Base-by-base conservation (phyloP, 1,140 invertebrate genomes). In the Drosophila gunungcola region DNA sequence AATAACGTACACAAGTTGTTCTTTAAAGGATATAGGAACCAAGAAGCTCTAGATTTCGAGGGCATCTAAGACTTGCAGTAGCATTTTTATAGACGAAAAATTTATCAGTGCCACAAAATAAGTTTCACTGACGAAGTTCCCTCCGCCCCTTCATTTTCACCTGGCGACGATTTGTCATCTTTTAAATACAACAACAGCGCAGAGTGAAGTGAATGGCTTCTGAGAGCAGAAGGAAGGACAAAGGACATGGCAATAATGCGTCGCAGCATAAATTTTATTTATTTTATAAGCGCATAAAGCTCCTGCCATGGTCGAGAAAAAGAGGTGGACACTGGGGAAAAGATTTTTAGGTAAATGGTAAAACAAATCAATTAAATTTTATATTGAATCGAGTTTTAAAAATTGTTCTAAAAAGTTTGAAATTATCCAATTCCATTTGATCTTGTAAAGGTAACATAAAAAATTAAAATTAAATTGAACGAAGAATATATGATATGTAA, bases 151-250 rank as follows among this genome's bases (percentile, higher is more conserved):
- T 56, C 25, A 56, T 74, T 63, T 45, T 52, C 77, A 78, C 77
- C 84, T 90, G 84, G 54, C 80, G 80, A 91, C 89, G 74, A 91
- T 91, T 91, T 91, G 90, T 91, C 90, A 91, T 91, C 78, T 91
- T 91, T 85, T 89, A 85, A 82, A 85, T 73, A 73, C 80, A 79
- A 79, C 69, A 88, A 69, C 54, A 63, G 51, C 13, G 64, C 32
- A 52, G 21, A 43, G 64, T 61, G 70, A 25, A 55, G 61, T 43
- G 51, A 54, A 34, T 63, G 56, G 64, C 64, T 68, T 52, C 12
- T 9, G 16, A 52, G 46, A 43, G 38, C 12, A 45, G 53, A 48
- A 48, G 38, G 64, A 38, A 72, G 69, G 76, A 84, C 84, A 88
- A 78, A 88, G 73, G 75, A 83, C 75, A 89, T 60, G 83, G 80